Conservation (phyloP, 2,888 invertebrate species). For the Chydorus sphaericus region DNA sequence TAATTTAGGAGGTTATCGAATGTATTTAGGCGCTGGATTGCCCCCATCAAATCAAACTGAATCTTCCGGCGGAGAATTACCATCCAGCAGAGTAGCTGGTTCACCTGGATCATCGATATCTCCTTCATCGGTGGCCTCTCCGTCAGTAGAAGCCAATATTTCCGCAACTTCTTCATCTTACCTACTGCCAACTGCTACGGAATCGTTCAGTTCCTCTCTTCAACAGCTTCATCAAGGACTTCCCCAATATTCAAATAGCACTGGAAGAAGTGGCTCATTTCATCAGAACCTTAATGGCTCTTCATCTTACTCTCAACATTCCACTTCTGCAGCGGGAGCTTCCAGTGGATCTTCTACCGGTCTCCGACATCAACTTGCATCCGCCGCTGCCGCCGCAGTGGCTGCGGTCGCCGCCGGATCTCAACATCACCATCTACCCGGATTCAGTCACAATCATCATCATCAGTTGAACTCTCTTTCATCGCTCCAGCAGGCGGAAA, state of each 20-base stretch:
- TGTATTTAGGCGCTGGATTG: neutral
- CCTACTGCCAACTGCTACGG: too few relatives aligned
- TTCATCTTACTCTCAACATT: too few relatives aligned
- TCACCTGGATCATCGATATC: neutral
- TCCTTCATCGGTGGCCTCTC: neutral
- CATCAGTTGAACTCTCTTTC: neutral
- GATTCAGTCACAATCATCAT: too few relatives aligned
- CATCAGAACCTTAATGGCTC: too few relatives aligned
- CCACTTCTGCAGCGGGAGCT: neutral
- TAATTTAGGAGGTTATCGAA: neutral
- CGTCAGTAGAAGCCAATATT: neutral
- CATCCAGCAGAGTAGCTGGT: neutral
- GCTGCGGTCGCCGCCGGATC: too few relatives aligned
- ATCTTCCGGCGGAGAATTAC: neutral
- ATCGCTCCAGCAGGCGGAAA: constrained; percentile 44
- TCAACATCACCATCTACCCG: neutral
- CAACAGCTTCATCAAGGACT: too few relatives aligned
- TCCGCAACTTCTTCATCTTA: too few relatives aligned
- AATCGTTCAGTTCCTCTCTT: too few relatives aligned
- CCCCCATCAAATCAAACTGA: neutral
- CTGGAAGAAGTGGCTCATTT: too few relatives aligned
- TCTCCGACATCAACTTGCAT: too few relatives aligned
- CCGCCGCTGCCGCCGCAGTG: too few relatives aligned
- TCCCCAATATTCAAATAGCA: too few relatives aligned
- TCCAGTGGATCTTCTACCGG: neutral